Evolutionary conservation across 2,888 invertebrate genomes (phyloP), one percentile per base, ranked within the genome.

Genomic region (Acholoe squamosa): DNA sequence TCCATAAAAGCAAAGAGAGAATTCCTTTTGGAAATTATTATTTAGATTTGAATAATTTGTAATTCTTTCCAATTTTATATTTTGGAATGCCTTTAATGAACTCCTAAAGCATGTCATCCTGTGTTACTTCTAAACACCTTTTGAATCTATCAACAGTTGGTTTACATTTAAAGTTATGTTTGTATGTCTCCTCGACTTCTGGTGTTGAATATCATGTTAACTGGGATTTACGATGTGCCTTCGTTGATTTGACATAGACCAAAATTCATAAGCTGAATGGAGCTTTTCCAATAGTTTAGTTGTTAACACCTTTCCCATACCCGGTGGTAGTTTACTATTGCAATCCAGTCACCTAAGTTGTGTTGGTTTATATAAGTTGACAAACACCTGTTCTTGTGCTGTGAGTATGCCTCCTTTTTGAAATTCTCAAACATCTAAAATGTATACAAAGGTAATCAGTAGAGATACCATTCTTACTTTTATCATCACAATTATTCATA

Each of bases 351-450:
- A 86, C 86, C 86, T 86, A 14, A 31, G 52, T 86, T 86, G 54
- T 86, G 80, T 86, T 86, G 86, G 56, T 86, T 86, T 31, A 33
- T 86, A 86, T 86, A 28, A 56, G 86, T 86, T 86, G 56, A 86
- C 56, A 86, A 86, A 86, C 86, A 86, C 86, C 51, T 54, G 86
- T 86, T 86, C 86, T 86, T 28, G 86, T 86, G 86, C 19, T 86
- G 86, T 86, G 52, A 86, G 56, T 31, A 86, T 86, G 54, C 43
- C 33, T 80, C 19, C 61, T 80, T 71, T 71, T 28, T 71, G 16
- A 28, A 28, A 71, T 71, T 71, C 71, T 5, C 71, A 22, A 28
- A 71, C 16, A 28, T 25, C 16, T 28, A 28, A 71, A n/a, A 43
- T 80, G 34, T 80, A 80, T 80, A 80, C 43, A 1, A n/a, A 43